These are phyloP conservation scores for Eurytoma californica DNA, from an alignment of 2,888 invertebrate genomes.

Conservation along the genomic window DNA sequence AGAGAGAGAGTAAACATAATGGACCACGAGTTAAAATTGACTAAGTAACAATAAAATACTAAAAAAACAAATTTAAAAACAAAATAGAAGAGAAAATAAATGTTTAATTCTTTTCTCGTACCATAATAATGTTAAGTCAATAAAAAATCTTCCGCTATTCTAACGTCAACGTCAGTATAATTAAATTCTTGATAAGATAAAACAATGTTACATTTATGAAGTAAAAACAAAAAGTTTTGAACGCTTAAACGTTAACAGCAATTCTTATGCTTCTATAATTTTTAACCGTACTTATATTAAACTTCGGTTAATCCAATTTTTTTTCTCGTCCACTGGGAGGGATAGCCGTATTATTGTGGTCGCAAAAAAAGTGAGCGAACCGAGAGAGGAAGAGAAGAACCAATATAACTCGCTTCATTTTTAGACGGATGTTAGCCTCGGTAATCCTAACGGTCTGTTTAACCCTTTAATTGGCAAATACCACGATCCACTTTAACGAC, in stretches of 20 bases:
- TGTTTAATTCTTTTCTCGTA: too few species aligned
- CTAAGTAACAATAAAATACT: too few species aligned
- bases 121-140: too few species aligned
- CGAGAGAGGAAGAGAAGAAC: not conserved
- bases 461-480: slow-evolving; percentile 57
- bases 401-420: slow-evolving; percentile 45
- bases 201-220: too few species aligned
- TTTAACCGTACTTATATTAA: slow-evolving; percentile 19
- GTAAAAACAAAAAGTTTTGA: too few species aligned
- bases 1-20: too few species aligned
- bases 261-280: slow-evolving; percentile 2
- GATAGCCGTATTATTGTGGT: slow-evolving; percentile 12
- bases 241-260: not conserved
- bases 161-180: too few species aligned
- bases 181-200: too few species aligned
- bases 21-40: too few species aligned
- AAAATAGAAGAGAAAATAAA: too few species aligned
- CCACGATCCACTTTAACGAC: slow-evolving; percentile 48
- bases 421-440: slow-evolving; percentile 43
- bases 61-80: too few species aligned
- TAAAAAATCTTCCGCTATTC: too few species aligned
- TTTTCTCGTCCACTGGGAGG: not conserved
- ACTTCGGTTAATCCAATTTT: slow-evolving; percentile 37
- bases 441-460: slow-evolving; percentile 55
- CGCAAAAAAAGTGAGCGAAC: not conserved